phyloP scores from a whole-genome alignment of 2,797 vertebrate species.

The Gymnothorax reevesii region DNA sequence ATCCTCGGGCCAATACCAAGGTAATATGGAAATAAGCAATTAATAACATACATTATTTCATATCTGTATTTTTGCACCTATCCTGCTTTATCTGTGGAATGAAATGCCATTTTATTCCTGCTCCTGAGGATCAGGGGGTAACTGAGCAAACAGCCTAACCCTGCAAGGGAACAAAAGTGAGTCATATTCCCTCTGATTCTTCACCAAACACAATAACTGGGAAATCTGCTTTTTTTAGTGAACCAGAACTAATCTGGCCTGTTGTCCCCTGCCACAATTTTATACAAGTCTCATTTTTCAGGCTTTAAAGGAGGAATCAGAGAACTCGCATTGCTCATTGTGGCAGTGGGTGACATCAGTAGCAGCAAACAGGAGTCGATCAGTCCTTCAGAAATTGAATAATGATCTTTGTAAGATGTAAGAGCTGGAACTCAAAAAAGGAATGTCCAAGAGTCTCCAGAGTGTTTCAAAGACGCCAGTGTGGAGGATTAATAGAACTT shows the following conservation, averaged over 20 bases:
- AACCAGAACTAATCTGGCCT: slow-evolving; percentile 40
- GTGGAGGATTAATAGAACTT: neutral
- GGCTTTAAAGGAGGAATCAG: slow-evolving; percentile 38
- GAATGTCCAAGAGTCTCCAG: neutral
- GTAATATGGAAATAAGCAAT: too few relatives aligned
- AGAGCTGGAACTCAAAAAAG: neutral
- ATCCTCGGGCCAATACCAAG: too few relatives aligned
- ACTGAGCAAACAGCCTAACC: neutral
- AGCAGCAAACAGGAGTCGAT: neutral
- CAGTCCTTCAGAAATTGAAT: neutral
- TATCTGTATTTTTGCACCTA: neutral
- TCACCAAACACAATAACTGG: neutral
- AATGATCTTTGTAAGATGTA: neutral
- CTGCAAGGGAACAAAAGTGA: slow-evolving; percentile 39
- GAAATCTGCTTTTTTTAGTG: slow-evolving; percentile 11
- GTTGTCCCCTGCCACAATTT: slow-evolving; percentile 20
- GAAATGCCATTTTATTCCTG: slow-evolving; percentile 6
- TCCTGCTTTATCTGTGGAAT: slow-evolving; percentile 15
- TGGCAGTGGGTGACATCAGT: neutral
- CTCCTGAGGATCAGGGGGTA: slow-evolving; percentile 28
- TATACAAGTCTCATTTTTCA: slow-evolving; percentile 38
- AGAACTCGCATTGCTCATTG: neutral
- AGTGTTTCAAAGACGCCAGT: neutral
- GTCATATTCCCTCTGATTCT: slow-evolving; percentile 32
- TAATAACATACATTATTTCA: too few relatives aligned